These are phyloP conservation scores for Salminus brasiliensis DNA, from an alignment of 2,113 vertebrate species.

Conservation along the genomic window DNA sequence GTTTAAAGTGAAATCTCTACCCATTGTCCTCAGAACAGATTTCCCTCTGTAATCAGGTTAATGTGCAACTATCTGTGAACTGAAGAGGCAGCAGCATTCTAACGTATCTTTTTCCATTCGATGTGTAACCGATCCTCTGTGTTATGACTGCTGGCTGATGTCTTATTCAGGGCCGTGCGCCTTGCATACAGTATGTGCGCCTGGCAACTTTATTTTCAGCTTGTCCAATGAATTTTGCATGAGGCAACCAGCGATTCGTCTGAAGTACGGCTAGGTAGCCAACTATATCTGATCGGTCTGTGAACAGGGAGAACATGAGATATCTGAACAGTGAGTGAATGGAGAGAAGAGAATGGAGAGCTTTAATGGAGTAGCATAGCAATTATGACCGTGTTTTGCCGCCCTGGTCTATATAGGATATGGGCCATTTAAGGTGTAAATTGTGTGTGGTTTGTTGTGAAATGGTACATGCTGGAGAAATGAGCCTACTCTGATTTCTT, in stretches of 20 bases:
- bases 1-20: conserved; percentile 51
- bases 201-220: conserved; percentile 54
- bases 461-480: too few relatives aligned
- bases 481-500: too few relatives aligned
- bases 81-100: conserved; percentile 26
- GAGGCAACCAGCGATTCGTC: conserved; percentile 27
- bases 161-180: conserved; percentile 49
- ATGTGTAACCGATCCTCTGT: conserved; percentile 51
- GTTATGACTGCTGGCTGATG: conserved; percentile 52
- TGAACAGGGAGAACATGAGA: background rate
- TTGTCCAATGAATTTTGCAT: conserved; percentile 50
- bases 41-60: conserved; percentile 63
- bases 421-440: too few relatives aligned
- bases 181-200: conserved; percentile 41
- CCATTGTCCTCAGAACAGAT: conserved; percentile 52
- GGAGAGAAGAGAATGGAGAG: background rate
- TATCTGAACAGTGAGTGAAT: conserved; percentile 2
- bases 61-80: conserved; percentile 54
- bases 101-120: conserved; percentile 55
- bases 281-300: conserved; percentile 8
- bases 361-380: background rate
- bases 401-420: too few relatives aligned
- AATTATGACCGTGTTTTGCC: too few relatives aligned
- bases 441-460: too few relatives aligned
- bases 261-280: conserved; percentile 23